These are phyloP conservation scores for Ranitomeya variabilis DNA, from an alignment of 2,113 vertebrate species.

Conservation along the genomic window DNA sequence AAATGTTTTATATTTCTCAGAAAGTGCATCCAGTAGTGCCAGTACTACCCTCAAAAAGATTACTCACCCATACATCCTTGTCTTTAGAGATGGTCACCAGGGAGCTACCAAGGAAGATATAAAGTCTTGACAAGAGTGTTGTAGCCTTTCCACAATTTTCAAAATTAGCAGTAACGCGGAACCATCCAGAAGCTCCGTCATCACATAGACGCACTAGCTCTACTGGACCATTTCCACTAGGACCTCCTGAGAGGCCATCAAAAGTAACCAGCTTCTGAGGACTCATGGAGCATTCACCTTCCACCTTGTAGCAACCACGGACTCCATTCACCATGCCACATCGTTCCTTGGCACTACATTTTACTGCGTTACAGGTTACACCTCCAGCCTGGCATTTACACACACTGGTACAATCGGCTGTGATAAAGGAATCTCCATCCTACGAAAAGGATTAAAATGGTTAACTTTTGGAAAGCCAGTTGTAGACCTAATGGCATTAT, in stretches of 20 bases:
- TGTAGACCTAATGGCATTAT: no score
- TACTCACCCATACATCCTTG: slow-evolving; percentile 53
- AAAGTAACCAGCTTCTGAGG: slow-evolving; percentile 60
- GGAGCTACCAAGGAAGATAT: slow-evolving; percentile 48
- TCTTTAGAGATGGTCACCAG: slow-evolving; percentile 43
- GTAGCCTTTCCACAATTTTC: background rate
- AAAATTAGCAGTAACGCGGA: slow-evolving; percentile 64
- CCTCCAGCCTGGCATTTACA: slow-evolving; percentile 61
- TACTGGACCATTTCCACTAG: slow-evolving; percentile 58
- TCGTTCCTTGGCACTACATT: slow-evolving; percentile 46
- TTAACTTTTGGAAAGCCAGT: no score
- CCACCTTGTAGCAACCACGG: slow-evolving; percentile 54
- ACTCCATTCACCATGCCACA: slow-evolving; percentile 60
- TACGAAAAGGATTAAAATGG: background rate
- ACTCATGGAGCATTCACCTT: slow-evolving; percentile 60
- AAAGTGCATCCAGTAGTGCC: no score
- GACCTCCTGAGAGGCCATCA: slow-evolving; percentile 45
- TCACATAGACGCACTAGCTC: slow-evolving; percentile 64
- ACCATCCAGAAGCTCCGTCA: slow-evolving; percentile 57
- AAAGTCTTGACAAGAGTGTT: background rate
- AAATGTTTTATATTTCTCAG: no score
- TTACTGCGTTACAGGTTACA: slow-evolving; percentile 25
- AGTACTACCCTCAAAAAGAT: background rate
- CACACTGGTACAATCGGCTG: slow-evolving; percentile 33
- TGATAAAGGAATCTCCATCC: slow-evolving; percentile 26